Conservation (phyloP, 2,797 vertebrate species). For the Naso thynnoides region DNA sequence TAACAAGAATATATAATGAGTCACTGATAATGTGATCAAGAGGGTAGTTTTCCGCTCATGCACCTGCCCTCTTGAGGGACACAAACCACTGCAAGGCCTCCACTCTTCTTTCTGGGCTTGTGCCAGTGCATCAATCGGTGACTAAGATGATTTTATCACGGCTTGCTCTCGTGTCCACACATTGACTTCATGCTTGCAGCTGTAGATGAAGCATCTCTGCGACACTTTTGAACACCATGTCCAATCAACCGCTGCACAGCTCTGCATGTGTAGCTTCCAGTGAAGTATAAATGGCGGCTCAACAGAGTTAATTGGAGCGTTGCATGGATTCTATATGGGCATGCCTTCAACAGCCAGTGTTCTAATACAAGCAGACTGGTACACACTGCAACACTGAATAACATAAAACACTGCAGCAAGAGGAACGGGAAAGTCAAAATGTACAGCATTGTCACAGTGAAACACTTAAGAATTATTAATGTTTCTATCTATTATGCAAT, state of each 20-base stretch:
- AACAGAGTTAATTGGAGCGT: conserved; percentile 59
- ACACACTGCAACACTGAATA: conserved; percentile 46
- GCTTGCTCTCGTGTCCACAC: conserved; percentile 21
- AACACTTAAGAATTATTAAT: conserved; percentile 71
- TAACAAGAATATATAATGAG: conserved; percentile 33
- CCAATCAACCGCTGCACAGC: conserved; percentile 21
- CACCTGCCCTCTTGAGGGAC: conserved; percentile 21
- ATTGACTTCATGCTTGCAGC: conserved; percentile 7
- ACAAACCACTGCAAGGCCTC: conserved; percentile 5
- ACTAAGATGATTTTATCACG: conserved; percentile 26
- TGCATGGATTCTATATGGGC: conserved; percentile 44
- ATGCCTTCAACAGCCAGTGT: conserved; percentile 48
- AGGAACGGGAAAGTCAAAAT: conserved; percentile 45
- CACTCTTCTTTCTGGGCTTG: conserved; percentile 12
- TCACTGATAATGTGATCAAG: conserved; percentile 46
- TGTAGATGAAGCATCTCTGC: conserved; percentile 22
- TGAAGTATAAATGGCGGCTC: conserved; percentile 54
- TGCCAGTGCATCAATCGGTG: conserved; percentile 14
- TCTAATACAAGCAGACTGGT: conserved; percentile 62
- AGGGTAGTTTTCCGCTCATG: conserved; percentile 19
- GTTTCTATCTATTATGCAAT: conserved; percentile 70
- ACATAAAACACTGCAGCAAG: conserved; percentile 44
- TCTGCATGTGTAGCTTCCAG: conserved; percentile 38
- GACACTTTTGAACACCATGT: conserved; percentile 18
- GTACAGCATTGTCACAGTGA: conserved; percentile 37